These are phyloP conservation scores for Gallinago jamesoni DNA, from an alignment of 2,113 vertebrate genomes.

Conservation along the genomic window DNA sequence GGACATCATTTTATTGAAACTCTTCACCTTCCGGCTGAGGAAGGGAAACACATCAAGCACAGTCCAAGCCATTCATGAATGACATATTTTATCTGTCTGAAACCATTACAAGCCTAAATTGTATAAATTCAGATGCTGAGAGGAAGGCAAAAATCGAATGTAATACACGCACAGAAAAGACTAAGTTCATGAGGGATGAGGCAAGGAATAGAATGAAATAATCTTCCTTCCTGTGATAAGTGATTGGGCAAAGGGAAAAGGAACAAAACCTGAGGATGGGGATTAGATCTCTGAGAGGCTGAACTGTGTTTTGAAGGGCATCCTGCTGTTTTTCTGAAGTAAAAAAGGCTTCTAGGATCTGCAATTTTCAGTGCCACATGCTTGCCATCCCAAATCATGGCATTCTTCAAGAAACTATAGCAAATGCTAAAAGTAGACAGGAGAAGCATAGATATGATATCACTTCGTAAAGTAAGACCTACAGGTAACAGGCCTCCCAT, in stretches of 20 bases:
- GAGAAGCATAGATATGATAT: neutral
- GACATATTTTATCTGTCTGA: neutral
- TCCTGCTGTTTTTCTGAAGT: neutral
- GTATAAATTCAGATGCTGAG: neutral
- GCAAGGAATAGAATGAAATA: neutral
- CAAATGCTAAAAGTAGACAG: neutral
- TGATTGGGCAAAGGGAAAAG: neutral
- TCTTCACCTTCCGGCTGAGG: neutral
- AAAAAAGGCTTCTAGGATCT: neutral
- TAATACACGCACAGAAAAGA: neutral
- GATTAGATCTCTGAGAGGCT: neutral
- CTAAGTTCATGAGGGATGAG: neutral
- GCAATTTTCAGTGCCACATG: neutral
- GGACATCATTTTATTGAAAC: neutral
- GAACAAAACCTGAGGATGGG: neutral
- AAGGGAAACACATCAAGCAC: neutral
- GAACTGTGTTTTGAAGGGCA: neutral
- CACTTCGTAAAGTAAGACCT: neutral
- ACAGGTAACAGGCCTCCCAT: neutral
- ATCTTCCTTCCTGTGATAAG: neutral
- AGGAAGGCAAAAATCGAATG: neutral
- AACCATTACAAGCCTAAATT: neutral
- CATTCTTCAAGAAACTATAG: neutral
- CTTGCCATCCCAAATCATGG: rapidly evolving
- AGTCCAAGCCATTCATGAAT: neutral